Base-by-base conservation (phyloP, 2,888 invertebrate genomes). In the Cryptocephalus primarius region DNA sequence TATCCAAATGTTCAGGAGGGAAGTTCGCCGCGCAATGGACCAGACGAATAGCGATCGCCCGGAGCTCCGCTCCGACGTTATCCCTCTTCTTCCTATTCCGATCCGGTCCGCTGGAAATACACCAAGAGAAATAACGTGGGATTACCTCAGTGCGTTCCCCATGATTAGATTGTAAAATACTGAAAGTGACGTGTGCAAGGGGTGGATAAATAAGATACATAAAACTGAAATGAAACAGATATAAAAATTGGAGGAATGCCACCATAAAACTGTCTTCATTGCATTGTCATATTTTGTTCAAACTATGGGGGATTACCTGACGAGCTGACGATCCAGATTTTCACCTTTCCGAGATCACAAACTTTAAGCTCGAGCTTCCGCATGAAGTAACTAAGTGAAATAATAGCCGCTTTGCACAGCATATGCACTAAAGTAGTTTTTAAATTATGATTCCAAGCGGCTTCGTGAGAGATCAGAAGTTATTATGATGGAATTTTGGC, bases 101-200 rank as follows among this genome's bases (percentile, higher is more conserved):
- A 22, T 22, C 22, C 54, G 65, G 55, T 44, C 58, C 52, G 53
- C 60, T 64, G 62, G 49, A 64, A 65, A 70, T 65, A 68, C 69
- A 67, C 66, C 67, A 60, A 67, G 70, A 70, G 70, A 70, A 71
- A 71, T 71, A 71, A 70, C 70, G 64, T 66, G 57, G 71, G 71
- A 71, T 71, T 71, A 70, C 69, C 64, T 61, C 67, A 70, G 70
- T 71, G 71, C 71, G 71, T 71, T 71, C 70, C 68, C 70, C 70
- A 71, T 72, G 72, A 72, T 72, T 72, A 72, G 72, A 72, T 72
- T 72, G 72, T 72, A 72, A 72, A 72, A 72, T 72, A 72, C 71
- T 71, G 70, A 69, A 71, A 70, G 70, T 70, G 71, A 70, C 71
- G 70, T 69, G 66, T 66, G 69, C 69, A 68, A 66, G 70, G 22